Base-by-base conservation (phyloP, 2,797 vertebrate genomes). In the Hoplostethus atlanticus region DNA sequence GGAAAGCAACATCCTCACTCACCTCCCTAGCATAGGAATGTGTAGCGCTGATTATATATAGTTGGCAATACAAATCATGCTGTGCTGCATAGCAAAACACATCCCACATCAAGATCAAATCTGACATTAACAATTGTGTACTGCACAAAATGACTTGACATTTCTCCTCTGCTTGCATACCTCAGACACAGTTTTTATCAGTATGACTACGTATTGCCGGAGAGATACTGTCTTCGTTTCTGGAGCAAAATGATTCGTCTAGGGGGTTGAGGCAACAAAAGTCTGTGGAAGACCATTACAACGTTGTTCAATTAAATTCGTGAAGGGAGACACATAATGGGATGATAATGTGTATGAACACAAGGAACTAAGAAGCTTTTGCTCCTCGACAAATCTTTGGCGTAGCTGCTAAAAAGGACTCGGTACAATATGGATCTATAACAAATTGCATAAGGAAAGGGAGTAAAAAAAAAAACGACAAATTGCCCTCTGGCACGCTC, bases 401-500 rank as follows among this genome's bases (percentile, higher is more conserved):
- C 80, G 83, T 81, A 66, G 74, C 83, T 76, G 71, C 79, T 84
- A 87, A 87, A 86, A 77, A 85, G 71, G 71, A 83, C 78, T 79
- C 87, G 80, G 79, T 79, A 65, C 66, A 82, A 80, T 73, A 84
- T 74, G 80, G 88, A 91, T 94, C 88, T 87, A 91, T 92, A 92
- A 90, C 88, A 93, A 93, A 92, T 89, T 89, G 73, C 87, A 91
- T 90, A 83, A 93, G 86, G 76, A 85, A 81, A 85, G 80, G 70
- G 66, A 77, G 80, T 81, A 64, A 68, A 65, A 76, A 79, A 80
- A 88, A 65, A 59, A 68, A 69, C 81, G 81, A 86, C 76, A 75
- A 85, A 85, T 90, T 85, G 88, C 84, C 92, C 91, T 89, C 80
- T 79, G 86, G 89, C 89, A 72, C 62, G 82, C 77, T 84, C 62